A percentile compares a stretch with the other conserved stretches of the same genome.
Evolutionary conservation across 2,888 invertebrate genomes (phyloP).

Genomic region (Dryocosmus kuriphilus): DNA sequence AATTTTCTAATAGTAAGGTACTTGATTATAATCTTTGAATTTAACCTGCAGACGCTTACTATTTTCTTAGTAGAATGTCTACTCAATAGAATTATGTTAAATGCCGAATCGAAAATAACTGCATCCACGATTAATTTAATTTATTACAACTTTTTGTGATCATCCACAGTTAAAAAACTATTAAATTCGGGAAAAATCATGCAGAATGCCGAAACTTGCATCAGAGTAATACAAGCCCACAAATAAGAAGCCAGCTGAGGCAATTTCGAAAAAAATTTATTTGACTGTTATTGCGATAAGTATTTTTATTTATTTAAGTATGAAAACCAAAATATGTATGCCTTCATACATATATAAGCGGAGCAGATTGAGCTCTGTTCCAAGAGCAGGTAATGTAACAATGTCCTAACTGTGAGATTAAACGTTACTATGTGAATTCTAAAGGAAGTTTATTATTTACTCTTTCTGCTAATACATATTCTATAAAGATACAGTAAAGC

Average conservation of each 20-base stretch:
- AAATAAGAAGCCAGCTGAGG: constrained; percentile 2
- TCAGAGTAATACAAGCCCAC: too few relatives aligned
- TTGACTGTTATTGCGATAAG: constrained; percentile 26
- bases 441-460: constrained; percentile 36
- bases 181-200: not conserved
- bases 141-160: not conserved
- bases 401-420: constrained; percentile 65
- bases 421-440: constrained; percentile 57
- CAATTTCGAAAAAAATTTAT: constrained; percentile 25
- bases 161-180: not conserved
- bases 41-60: not conserved
- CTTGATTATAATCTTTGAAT: not conserved
- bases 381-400: constrained; percentile 56
- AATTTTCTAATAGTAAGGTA: constrained; percentile 10
- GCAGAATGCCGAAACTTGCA: not conserved
- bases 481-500: not conserved
- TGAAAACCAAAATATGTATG: not conserved
- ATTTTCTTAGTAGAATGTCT: not conserved
- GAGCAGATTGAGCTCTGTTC: constrained; percentile 46
- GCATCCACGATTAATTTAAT: not conserved
- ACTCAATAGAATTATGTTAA: not conserved
- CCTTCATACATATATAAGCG: not conserved
- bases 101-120: not conserved
- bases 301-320: constrained; percentile 30
- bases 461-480: not conserved